Evolutionary conservation across 2,797 vertebrate species (phyloP), one percentile per base, ranked within the genome.

Genomic region (Brachyalestes nurse): DNA sequence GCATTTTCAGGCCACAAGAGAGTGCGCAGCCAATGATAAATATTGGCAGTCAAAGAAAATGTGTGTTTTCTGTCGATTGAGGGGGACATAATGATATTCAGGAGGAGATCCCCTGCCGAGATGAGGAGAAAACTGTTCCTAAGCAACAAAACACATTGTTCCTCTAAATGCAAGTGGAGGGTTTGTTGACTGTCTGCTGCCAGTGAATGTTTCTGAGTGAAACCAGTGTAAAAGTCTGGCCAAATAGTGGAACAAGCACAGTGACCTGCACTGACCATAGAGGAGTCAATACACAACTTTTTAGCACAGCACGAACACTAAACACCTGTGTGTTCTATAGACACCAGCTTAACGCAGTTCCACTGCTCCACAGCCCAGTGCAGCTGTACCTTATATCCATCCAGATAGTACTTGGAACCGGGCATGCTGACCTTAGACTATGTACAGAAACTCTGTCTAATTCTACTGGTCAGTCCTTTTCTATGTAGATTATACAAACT

Each of bases 121-220:
- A 90, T 80, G 82, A 80, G 86, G 90, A 90, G 89, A 91, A 90
- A 91, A 91, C 91, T 92, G 93, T 94, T 94, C 88, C 93, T 92
- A 91, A 93, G 93, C 93, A 94, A 94, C 93, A 93, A 93, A 93
- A 93, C 91, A 92, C 89, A 90, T 87, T 89, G 87, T 89, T 86
- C 80, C 65, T 75, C 66, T 84, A 73, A 83, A 82, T 82, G 55
- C 76, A 78, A 49, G 75, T 21, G 51, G 42, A 78, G 74, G 64
- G 73, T 75, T 77, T 80, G 53, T 53, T 83, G 76, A 67, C 69
- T 72, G 61, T 62, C 60, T 21, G 40, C 64, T 66, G 73, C 21
- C 21, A 51, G 25, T 72, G n/a, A 74, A 70, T 40, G 38, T 70
- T 21, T 53, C 42, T 67, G 57, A n/a, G 8, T 17, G 19, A 17